Conservation (phyloP, 1,140 invertebrate genomes). For the Lanistes nyassanus region DNA sequence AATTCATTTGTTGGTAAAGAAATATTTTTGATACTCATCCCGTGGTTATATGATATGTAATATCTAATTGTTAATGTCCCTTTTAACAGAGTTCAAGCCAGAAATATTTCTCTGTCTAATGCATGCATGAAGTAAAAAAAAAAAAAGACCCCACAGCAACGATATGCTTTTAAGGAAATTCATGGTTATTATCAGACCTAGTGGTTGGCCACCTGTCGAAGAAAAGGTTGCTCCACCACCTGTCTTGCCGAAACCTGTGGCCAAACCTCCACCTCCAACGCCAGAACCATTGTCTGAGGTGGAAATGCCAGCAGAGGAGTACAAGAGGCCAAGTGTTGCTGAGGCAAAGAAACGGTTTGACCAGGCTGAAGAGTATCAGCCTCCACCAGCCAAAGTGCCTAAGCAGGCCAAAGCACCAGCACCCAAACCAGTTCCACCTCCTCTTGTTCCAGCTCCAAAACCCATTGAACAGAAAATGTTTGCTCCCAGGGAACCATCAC, state of each 20-base stretch:
- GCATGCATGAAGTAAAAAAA: background rate
- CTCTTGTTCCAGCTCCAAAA: constrained; percentile 21
- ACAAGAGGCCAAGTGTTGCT: constrained; percentile 36
- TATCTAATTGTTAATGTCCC: no score
- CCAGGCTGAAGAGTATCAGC: constrained; percentile 30
- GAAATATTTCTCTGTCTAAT: no score
- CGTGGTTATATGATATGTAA: no score
- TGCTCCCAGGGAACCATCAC: constrained; percentile 30
- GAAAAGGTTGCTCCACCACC: constrained; percentile 24
- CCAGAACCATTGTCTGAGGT: constrained; percentile 37
- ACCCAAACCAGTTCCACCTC: constrained; percentile 18
- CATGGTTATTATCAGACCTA: constrained; percentile 9
- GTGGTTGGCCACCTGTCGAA: constrained; percentile 5
- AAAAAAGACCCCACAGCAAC: background rate
- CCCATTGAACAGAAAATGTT: constrained; percentile 17
- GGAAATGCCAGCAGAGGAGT: constrained; percentile 39
- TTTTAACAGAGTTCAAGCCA: no score
- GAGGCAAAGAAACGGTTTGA: constrained; percentile 44
- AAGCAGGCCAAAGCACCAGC: constrained; percentile 32
- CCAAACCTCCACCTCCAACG: constrained; percentile 29
- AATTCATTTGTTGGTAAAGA: no score
- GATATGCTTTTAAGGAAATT: background rate
- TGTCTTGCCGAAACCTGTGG: constrained; percentile 11
- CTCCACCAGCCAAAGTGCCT: constrained; percentile 36
- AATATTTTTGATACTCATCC: no score